These are phyloP conservation scores for Carcinoscorpius rotundicauda DNA, from an alignment of 1,140 invertebrate species.

Conservation along the genomic window DNA sequence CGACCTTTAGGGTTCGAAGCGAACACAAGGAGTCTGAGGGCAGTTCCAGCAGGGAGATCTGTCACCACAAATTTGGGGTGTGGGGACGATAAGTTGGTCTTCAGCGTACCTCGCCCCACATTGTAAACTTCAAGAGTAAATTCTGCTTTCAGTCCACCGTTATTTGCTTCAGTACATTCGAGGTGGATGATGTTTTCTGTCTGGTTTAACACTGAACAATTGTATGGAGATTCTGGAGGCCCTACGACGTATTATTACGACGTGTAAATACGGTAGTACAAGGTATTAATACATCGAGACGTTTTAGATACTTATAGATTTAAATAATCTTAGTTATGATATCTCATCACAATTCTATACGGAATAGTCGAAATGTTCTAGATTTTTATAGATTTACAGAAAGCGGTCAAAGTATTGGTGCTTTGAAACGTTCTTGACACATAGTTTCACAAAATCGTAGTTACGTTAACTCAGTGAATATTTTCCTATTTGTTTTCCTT, in stretches of 20 bases:
- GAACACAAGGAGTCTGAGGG: conserved; percentile 42
- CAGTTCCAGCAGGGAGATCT: conserved; percentile 14
- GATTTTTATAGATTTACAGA: too few species aligned
- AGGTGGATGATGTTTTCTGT: conserved; percentile 63
- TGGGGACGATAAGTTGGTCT: conserved; percentile 13
- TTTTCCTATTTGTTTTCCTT: too few species aligned
- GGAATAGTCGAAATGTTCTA: too few species aligned
- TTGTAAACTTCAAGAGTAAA: conserved; percentile 64
- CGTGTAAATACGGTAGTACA: too few species aligned
- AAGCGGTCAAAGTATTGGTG: too few species aligned
- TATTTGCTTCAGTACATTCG: conserved; percentile 67
- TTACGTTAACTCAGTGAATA: too few species aligned
- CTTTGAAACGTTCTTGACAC: too few species aligned
- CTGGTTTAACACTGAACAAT: conserved; percentile 74
- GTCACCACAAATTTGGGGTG: conserved; percentile 18
- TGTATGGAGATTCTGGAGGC: conserved; percentile 55
- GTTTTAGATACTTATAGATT: too few species aligned
- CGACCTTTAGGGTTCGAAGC: conserved; percentile 55
- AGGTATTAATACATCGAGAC: too few species aligned
- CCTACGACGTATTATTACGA: neutral
- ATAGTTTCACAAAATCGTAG: too few species aligned
- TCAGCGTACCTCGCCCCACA: conserved; percentile 31
- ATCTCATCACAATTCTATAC: too few species aligned
- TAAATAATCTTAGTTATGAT: too few species aligned
- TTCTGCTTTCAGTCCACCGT: conserved; percentile 64